Evolutionary conservation across 2,888 invertebrate species (phyloP).

Genomic region (Acrobeloides nanus): DNA sequence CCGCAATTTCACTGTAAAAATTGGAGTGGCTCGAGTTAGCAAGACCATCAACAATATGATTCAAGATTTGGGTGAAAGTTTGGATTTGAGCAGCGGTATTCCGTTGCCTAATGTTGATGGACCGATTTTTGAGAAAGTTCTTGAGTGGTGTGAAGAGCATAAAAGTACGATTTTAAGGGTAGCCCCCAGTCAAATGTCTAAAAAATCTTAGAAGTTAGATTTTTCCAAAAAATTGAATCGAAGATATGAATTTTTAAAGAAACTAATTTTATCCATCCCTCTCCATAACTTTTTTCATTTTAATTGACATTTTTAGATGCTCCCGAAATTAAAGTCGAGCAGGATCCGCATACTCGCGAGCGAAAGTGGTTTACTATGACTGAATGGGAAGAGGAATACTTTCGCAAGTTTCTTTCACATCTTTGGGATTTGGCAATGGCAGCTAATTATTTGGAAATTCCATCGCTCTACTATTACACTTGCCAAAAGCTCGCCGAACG

Average conservation of each 20-base stretch:
- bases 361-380: constrained; percentile 8
- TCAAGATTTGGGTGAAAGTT: not conserved
- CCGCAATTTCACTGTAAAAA: not conserved
- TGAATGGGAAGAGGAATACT: constrained; percentile 8
- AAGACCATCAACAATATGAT: not conserved
- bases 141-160: constrained; percentile 18
- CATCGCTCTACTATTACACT: constrained; percentile 9
- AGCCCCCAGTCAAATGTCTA: too few species aligned
- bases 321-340: constrained; percentile 7
- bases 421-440: constrained; percentile 13
- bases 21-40: not conserved
- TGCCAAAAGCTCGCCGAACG: constrained; percentile 15
- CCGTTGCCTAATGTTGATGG: constrained; percentile 7
- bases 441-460: constrained; percentile 12
- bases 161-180: constrained; percentile 10
- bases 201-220: too few species aligned
- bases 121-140: constrained; percentile 12
- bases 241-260: too few species aligned
- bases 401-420: constrained; percentile 6
- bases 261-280: too few species aligned
- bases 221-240: too few species aligned
- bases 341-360: constrained; percentile 15
- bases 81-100: too few species aligned
- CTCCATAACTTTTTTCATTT: too few species aligned
- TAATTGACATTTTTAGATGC: constrained; percentile 8